Conservation (phyloP, 2,888 invertebrate genomes). For the Cynaeus angustus region DNA sequence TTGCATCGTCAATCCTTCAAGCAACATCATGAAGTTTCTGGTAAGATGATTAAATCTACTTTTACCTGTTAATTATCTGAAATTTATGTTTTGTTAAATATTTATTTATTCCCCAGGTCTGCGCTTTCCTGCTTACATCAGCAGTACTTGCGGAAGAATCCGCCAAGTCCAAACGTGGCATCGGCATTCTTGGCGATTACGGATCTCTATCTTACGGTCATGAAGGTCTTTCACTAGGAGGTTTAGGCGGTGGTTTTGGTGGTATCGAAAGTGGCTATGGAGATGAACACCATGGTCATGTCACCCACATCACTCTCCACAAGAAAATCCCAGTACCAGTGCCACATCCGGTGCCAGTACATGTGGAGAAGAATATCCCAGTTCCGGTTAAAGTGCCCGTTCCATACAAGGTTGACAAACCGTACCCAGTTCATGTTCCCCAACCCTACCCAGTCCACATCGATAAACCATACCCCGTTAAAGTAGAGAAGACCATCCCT, state of each 20-base stretch:
- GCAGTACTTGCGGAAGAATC: conserved; percentile 57
- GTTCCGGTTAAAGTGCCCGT: conserved; percentile 70
- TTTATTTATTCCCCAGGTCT: conserved; percentile 53
- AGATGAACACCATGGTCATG: conserved; percentile 41
- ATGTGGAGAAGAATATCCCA: conserved; percentile 57
- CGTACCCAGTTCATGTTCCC: conserved; percentile 77
- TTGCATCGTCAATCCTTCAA: conserved; percentile 57
- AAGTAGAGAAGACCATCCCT: conserved; percentile 69
- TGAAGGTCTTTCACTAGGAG: conserved; percentile 42
- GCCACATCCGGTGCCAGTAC: conserved; percentile 49
- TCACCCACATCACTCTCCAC: conserved; percentile 41
- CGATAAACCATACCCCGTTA: conserved; percentile 71
- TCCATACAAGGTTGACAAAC: conserved; percentile 71
- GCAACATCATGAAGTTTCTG: conserved; percentile 63
- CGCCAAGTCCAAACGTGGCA: conserved; percentile 58
- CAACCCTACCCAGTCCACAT: conserved; percentile 76
- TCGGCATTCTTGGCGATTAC: conserved; percentile 47
- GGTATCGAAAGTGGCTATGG: conserved; percentile 49
- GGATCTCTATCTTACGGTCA: conserved; percentile 41
- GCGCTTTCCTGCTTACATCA: conserved; percentile 58
- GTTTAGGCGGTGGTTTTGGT: conserved; percentile 32
- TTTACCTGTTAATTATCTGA: background rate
- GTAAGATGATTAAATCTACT: conserved; percentile 53
- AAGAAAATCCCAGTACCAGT: conserved; percentile 53
- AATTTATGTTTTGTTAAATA: conserved; percentile 8